Conservation (phyloP, 2,797 vertebrate genomes). For the Micrastur ruficollis region DNA sequence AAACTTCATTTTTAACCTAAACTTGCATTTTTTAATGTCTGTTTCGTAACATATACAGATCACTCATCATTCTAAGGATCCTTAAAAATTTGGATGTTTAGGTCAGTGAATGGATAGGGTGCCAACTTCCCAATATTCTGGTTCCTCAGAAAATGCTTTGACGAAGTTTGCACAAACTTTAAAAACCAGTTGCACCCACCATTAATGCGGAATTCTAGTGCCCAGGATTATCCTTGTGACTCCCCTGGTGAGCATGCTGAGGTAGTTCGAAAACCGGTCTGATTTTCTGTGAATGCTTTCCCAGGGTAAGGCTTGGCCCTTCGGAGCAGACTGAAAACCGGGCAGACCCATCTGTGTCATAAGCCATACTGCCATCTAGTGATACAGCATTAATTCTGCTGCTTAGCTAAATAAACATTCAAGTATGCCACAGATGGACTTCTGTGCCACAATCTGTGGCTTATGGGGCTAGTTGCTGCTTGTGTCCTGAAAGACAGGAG, state of each 20-base stretch:
- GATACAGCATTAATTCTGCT: background rate
- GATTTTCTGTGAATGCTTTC: background rate
- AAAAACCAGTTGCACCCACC: background rate
- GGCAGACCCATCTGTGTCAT: background rate
- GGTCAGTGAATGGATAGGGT: background rate
- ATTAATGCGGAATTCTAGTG: background rate
- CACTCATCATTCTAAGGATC: background rate
- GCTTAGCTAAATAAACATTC: background rate
- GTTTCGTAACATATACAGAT: background rate
- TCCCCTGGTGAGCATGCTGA: background rate
- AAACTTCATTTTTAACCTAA: background rate
- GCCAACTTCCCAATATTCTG: background rate
- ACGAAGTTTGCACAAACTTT: background rate
- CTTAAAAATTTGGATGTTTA: background rate
- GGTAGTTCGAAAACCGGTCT: background rate
- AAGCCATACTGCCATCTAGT: background rate
- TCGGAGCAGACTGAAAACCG: background rate
- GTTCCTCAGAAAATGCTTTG: background rate
- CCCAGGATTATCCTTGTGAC: background rate
- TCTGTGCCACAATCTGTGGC: background rate
- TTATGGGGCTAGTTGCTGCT: background rate
- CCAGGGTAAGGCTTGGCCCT: background rate
- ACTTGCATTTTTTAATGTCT: background rate
- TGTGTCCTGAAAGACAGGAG: background rate
- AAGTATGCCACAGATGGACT: background rate